Conservation (phyloP, 2,797 vertebrate genomes). For the Chromis chromis region DNA sequence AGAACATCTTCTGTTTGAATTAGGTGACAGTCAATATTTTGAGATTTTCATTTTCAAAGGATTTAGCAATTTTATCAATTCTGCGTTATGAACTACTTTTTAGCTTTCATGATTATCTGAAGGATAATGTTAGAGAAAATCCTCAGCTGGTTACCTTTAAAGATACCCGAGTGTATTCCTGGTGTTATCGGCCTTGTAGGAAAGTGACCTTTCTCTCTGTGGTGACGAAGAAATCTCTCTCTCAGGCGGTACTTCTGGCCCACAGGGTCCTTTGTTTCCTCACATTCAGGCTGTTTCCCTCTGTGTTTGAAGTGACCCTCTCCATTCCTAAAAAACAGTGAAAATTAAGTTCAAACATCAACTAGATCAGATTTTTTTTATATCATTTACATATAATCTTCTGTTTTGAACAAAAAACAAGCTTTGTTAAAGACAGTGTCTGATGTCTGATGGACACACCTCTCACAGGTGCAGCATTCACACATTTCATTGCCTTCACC, state of each 20-base stretch:
- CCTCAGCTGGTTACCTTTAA: slow-evolving; percentile 59
- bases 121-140: slow-evolving; percentile 10
- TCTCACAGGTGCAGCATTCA: slow-evolving; percentile 95
- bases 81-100: neutral
- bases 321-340: slow-evolving; percentile 82
- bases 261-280: slow-evolving; percentile 73
- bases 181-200: slow-evolving; percentile 66
- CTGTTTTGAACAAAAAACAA: neutral
- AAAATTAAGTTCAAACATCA: neutral
- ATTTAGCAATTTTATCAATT: neutral
- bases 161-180: slow-evolving; percentile 79
- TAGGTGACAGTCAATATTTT: neutral
- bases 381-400: neutral
- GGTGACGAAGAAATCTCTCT: slow-evolving; percentile 89
- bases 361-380: neutral
- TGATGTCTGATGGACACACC: slow-evolving; percentile 77
- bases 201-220: slow-evolving; percentile 82
- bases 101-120: neutral
- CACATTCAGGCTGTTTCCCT: slow-evolving; percentile 80
- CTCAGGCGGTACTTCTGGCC: slow-evolving; percentile 89
- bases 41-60: neutral
- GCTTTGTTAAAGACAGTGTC: neutral
- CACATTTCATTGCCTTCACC: slow-evolving; percentile 96
- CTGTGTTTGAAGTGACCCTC: slow-evolving; percentile 89
- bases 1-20: neutral